A percentile compares a stretch with the other conserved stretches of the same genome.
Conservation (phyloP, 1,140 invertebrate genomes). For the Calephelis nemesis region DNA sequence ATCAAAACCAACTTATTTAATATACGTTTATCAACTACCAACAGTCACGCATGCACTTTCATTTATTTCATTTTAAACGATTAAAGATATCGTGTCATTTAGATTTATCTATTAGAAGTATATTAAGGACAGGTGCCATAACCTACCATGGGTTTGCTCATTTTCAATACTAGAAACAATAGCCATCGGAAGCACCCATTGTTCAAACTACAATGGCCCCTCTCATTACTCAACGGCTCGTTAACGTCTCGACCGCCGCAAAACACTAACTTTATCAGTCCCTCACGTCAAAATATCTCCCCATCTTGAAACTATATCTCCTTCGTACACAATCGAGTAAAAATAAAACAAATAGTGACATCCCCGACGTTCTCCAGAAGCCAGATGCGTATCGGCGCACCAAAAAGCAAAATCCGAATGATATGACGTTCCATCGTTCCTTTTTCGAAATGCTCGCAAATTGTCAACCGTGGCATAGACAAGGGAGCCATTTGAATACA, state of each 20-base stretch:
- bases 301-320: constrained; percentile 68
- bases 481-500: constrained; percentile 66
- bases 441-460: constrained; percentile 69
- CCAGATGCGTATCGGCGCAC: constrained; percentile 73
- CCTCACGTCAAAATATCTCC: constrained; percentile 69
- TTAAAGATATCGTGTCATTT: background rate
- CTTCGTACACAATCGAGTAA: constrained; percentile 61
- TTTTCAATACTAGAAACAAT: constrained; percentile 75
- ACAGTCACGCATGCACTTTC: no score
- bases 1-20: no score
- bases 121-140: constrained; percentile 37
- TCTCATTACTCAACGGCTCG: constrained; percentile 74
- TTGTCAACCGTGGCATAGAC: constrained; percentile 71
- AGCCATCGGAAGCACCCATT: constrained; percentile 57
- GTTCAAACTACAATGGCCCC: constrained; percentile 68
- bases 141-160: constrained; percentile 43
- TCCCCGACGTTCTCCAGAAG: constrained; percentile 46
- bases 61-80: background rate
- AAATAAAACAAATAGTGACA: constrained; percentile 48
- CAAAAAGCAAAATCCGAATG: constrained; percentile 65
- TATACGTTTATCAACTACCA: no score
- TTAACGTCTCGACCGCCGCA: constrained; percentile 66
- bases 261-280: constrained; percentile 75
- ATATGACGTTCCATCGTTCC: constrained; percentile 67
- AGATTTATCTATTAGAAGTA: background rate